Evolutionary conservation across 2,113 vertebrate genomes (phyloP).

Genomic region (Brachirus orientalis): DNA sequence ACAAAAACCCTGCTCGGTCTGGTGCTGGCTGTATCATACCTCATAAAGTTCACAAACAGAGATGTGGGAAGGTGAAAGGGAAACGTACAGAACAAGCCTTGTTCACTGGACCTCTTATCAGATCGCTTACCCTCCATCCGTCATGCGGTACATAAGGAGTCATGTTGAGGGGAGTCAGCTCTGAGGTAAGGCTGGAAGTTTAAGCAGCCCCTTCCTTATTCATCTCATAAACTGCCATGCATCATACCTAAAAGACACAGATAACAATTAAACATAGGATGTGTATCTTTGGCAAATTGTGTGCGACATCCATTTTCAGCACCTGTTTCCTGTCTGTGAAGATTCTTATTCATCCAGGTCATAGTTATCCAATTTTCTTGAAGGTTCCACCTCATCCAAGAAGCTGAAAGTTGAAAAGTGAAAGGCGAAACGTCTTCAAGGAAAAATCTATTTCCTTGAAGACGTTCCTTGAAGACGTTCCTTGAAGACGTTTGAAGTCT

Average conservation of each 20-base stretch:
- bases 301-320: conserved; percentile 39
- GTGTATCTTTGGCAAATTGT: conserved; percentile 15
- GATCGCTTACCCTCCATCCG: conserved; percentile 32
- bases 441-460: no score
- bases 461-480: no score
- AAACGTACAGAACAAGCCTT: conserved; percentile 34
- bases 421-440: no score
- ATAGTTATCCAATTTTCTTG: no score
- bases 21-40: conserved; percentile 34
- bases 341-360: no score
- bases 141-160: conserved; percentile 34
- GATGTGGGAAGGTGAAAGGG: conserved; percentile 19
- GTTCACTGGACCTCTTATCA: conserved; percentile 56
- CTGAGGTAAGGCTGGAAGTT: conserved; percentile 33
- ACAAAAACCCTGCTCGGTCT: conserved; percentile 46
- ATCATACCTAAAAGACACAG: background rate
- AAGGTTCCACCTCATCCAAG: no score
- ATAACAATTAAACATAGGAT: conserved; percentile 11
- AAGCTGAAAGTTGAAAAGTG: no score
- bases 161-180: conserved; percentile 23
- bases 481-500: no score
- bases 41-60: conserved; percentile 45
- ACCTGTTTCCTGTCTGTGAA: background rate
- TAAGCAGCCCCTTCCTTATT: conserved; percentile 21
- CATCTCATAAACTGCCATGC: conserved; percentile 11